Percentiles rank a stretch among this genome's conserved stretches.
Conservation (phyloP, 2,113 vertebrate species). For the Brachypodius melanocephalos region DNA sequence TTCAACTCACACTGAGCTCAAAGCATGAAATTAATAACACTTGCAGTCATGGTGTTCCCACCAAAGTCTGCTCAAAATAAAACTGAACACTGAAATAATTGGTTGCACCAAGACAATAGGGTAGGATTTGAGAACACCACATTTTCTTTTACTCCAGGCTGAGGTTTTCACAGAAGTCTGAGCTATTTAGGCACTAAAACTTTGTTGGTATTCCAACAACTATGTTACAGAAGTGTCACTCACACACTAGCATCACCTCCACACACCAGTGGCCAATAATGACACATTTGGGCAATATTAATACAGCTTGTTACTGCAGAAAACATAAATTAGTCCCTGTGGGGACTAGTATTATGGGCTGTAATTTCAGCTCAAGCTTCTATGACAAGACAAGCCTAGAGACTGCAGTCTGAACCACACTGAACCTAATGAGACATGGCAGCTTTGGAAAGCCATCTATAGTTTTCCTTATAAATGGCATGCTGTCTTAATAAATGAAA, state of each 20-base stretch:
- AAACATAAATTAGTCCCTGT: constrained; percentile 43
- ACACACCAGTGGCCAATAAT: not conserved
- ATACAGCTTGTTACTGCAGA: constrained; percentile 1
- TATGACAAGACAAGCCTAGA: constrained; percentile 12
- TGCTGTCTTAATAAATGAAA: constrained; percentile 54
- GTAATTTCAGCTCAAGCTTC: constrained; percentile 38
- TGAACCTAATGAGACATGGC: constrained; percentile 59
- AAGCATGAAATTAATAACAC: not conserved
- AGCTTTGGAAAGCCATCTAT: constrained; percentile 62
- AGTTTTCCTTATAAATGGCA: constrained; percentile 41
- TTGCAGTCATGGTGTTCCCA: not conserved
- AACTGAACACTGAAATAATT: not conserved
- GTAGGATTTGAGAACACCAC: not conserved
- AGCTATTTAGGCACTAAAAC: not conserved
- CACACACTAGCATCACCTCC: not conserved
- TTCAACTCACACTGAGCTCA: not conserved
- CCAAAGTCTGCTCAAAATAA: not conserved
- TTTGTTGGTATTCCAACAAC: not conserved
- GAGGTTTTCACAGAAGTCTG: not conserved
- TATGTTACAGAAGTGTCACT: not conserved
- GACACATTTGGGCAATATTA: not conserved
- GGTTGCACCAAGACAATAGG: not conserved
- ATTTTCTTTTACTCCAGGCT: not conserved
- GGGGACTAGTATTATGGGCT: not conserved
- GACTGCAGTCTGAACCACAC: constrained; percentile 24